A percentile compares a stretch with the other conserved stretches of the same genome.
These are phyloP conservation scores for Caenorhabditis parvicauda DNA, from an alignment of 2,888 invertebrate species.

Conservation along the genomic window DNA sequence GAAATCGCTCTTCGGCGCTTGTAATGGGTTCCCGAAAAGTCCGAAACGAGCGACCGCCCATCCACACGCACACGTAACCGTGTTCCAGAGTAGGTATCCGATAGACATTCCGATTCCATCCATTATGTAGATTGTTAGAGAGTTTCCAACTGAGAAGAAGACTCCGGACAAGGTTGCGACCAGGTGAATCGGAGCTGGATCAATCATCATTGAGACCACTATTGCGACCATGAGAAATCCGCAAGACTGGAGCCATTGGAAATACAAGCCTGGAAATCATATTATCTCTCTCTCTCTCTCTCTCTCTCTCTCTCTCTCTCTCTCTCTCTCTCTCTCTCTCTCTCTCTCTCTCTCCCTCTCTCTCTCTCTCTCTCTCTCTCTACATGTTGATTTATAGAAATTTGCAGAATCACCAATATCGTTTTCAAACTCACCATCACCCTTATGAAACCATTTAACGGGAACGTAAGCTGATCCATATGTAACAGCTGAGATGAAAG, in stretches of 20 bases:
- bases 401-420: too few relatives aligned
- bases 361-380: too few relatives aligned
- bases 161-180: constrained; percentile 35
- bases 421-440: constrained; percentile 38
- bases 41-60: constrained; percentile 45
- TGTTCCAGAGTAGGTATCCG: constrained; percentile 42
- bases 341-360: too few relatives aligned
- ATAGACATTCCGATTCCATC: constrained; percentile 42
- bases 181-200: constrained; percentile 26
- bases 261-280: constrained; percentile 27
- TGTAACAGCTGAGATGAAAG: constrained; percentile 26
- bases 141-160: constrained; percentile 37
- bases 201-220: constrained; percentile 15
- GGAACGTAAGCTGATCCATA: constrained; percentile 44
- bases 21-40: constrained; percentile 36
- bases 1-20: constrained; percentile 22
- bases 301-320: background rate
- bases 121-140: constrained; percentile 37
- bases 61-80: constrained; percentile 31
- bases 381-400: too few relatives aligned
- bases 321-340: background rate
- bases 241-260: constrained; percentile 40
- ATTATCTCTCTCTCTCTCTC: too few relatives aligned
- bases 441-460: constrained; percentile 38
- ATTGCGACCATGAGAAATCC: constrained; percentile 34